Evolutionary conservation across 37 sponge, comb jelly and placozoan genomes (phyloP), one percentile per base, ranked within the genome.

Genomic region (Spongia lamella): DNA sequence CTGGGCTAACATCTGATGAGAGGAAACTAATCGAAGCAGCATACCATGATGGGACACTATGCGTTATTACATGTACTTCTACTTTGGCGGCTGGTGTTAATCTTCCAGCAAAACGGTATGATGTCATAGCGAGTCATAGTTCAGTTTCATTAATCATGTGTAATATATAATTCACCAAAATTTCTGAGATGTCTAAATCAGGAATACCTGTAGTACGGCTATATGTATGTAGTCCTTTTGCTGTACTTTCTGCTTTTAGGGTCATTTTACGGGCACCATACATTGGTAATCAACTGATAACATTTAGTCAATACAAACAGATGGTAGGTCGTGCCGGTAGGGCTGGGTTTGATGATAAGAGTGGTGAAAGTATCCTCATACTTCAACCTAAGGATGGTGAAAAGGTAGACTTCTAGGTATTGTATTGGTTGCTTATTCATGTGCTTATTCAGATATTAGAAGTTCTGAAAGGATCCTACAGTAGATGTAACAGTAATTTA

Each of bases 241-340:
- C 5, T 13, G 47, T 9, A 43, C 47, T 43, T 5, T 22, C 20
- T 76, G 20, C 30, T 29, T 21, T 38, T 76, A 92, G 97, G 56
- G 97, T 96, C 27, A 93, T 96, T 31, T 49, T 96, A 38, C 83
- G 97, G 13, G 79, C 85, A 62, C 94, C 94, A 1, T 88, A 84
- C 61, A 79, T 93, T n/a, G 94, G 97, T 3, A 70, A 47, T 36
- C 66, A 79, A 52, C 74, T 93, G 32, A 53, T 96, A 39, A 77
- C 81, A 13, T 77, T 70, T 30, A 92, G 89, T 63, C 86, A 88
- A 58, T 96, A 96, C 73, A 79, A 90, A 63, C 97, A 96, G 74
- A 96, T 96, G 97, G 82, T 84, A 21, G 97, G 97, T 11, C 68
- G 97, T 51, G 97, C 97, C 31, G 97, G 97, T n/a, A 87, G 97